Base-by-base conservation (phyloP, 2,797 vertebrate species). In the Falco biarmicus region DNA sequence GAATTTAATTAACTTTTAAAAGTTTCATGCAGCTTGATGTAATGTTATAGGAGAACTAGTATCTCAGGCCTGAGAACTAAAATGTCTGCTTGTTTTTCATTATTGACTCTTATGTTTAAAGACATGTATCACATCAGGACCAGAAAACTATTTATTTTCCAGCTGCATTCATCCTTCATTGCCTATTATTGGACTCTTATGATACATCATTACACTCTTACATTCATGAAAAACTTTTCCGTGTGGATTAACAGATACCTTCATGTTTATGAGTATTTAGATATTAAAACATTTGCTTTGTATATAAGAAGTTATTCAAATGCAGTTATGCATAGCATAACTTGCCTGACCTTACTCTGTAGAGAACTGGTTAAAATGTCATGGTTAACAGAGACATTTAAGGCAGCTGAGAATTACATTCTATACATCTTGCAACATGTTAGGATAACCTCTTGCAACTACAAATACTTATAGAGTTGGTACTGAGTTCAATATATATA, bases 1-100 rank as follows among this genome's bases (percentile, higher is more conserved):
- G 48, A 68, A 91, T 96, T 94, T 96, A 96, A 94, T 94, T 95
- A 97, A 95, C 41, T 96, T 84, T 63, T 78, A 14, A 68, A 85
- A 73, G 25, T 93, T 97, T 94, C 61, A 70, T 81, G 48, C n/a
- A 74, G 20, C 29, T 89, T 60, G n/a, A 53, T 86, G 43, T 28
- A 85, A 51, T 76, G 29, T 68, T 95, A 64, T 69, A 90, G 41
- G 18, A 87, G 2, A 96, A 43, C 69, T 65, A 45, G 20, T 64
- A 53, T 57, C 8, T 50, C 75, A 88, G 29, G 26, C 41, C 29
- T 71, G 21, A 86, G 68, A 85, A 31, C 15, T 39, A 48, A 96
- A 53, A 13, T 59, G 15, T 86, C 60, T 77, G 5, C 8, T 50
- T 4, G 7, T 68, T 8, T 78, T 11, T 53, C 28, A 45, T 54